Evolutionary conservation across 2,797 vertebrate genomes (phyloP).

Genomic region (Amazona ochrocephala): DNA sequence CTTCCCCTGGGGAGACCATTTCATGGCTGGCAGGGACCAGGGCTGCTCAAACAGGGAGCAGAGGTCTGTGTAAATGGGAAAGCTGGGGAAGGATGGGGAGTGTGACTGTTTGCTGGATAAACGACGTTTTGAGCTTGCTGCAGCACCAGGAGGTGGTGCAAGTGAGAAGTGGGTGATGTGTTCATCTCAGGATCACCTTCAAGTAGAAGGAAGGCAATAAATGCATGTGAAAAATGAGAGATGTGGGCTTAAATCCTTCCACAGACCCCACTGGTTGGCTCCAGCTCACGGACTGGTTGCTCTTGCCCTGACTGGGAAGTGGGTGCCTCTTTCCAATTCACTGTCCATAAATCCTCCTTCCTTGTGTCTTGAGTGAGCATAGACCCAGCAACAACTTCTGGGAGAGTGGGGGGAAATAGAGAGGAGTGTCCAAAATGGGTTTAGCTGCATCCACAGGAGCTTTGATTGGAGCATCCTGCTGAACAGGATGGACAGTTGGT

Average conservation of each 20-base stretch:
- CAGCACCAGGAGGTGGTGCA: neutral
- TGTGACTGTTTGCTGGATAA: neutral
- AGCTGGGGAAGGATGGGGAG: neutral
- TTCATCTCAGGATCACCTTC: neutral
- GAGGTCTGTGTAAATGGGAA: neutral
- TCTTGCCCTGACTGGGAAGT: neutral
- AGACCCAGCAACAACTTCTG: neutral
- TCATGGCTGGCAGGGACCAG: neutral
- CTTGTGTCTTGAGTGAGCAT: neutral
- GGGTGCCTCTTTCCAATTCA: neutral
- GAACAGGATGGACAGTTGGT: neutral
- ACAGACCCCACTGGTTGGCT: rapidly evolving
- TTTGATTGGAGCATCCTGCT: neutral
- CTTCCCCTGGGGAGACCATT: neutral
- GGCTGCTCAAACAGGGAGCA: neutral
- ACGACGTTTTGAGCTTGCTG: neutral
- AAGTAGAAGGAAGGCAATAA: neutral
- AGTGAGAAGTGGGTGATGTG: neutral
- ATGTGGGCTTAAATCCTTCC: neutral
- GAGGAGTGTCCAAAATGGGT: neutral
- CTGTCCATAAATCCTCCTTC: neutral
- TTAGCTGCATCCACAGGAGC: neutral
- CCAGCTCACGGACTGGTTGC: neutral
- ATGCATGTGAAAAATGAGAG: neutral
- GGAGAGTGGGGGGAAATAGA: neutral